These are phyloP conservation scores for Nematostella vectensis DNA, from an alignment of 92 coral and sea anemone species.

Conservation along the genomic window DNA sequence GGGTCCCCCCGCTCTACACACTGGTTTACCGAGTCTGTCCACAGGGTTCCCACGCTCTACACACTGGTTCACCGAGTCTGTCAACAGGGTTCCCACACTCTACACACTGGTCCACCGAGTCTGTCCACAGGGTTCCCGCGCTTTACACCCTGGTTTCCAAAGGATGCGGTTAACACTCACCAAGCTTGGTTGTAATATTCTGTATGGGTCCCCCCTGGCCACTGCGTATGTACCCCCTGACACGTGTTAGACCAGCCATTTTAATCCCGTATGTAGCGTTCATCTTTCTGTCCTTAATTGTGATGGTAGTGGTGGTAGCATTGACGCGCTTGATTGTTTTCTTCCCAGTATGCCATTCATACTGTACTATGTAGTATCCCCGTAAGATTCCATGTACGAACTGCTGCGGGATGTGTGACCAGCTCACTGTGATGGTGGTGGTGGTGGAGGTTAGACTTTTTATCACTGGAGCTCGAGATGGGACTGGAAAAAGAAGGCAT, in stretches of 20 bases:
- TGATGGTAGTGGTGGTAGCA: conserved; percentile 35
- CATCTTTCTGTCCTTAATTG: conserved; percentile 43
- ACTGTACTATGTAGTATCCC: conserved; percentile 59
- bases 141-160: too few relatives aligned
- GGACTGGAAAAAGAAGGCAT: conserved; percentile 37
- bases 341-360: conserved; percentile 23
- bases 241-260: conserved; percentile 56
- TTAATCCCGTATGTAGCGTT: conserved; percentile 62
- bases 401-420: conserved; percentile 61
- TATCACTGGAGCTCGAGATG: conserved; percentile 48
- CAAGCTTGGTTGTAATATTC: conserved; percentile 55
- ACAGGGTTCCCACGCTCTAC: too few relatives aligned
- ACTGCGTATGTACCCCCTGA: conserved; percentile 51
- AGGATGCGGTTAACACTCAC: too few relatives aligned
- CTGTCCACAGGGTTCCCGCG: too few relatives aligned
- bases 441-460: conserved; percentile 36
- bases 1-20: too few relatives aligned
- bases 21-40: too few relatives aligned
- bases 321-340: conserved; percentile 50
- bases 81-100: too few relatives aligned
- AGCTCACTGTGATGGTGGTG: conserved; percentile 47
- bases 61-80: too few relatives aligned
- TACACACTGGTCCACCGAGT: too few relatives aligned
- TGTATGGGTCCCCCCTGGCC: conserved; percentile 40
- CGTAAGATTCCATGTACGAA: conserved; percentile 59